These are phyloP conservation scores for Corythoichthys haematopterus DNA, from an alignment of 2,113 vertebrate genomes.

Conservation along the genomic window DNA sequence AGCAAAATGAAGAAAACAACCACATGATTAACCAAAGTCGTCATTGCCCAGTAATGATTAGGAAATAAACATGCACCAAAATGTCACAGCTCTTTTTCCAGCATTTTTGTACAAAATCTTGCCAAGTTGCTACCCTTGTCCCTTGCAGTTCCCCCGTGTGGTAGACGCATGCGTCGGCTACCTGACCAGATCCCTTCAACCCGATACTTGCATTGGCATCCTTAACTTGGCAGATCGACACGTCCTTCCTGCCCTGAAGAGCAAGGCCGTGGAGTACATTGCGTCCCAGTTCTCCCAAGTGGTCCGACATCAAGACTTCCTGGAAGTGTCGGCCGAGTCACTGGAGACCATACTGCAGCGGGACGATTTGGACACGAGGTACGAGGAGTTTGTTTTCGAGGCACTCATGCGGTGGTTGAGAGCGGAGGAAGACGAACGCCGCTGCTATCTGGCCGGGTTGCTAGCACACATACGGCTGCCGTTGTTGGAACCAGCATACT, in stretches of 20 bases:
- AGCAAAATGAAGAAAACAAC: no score
- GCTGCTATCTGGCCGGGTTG: conserved; percentile 69
- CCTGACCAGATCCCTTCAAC: conserved; percentile 82
- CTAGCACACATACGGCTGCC: conserved; percentile 83
- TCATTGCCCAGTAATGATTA: no score
- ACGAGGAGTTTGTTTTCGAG: conserved; percentile 88
- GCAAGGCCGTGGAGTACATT: conserved; percentile 81
- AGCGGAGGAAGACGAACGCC: conserved; percentile 71
- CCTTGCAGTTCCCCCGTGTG: conserved; percentile 84
- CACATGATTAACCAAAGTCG: no score
- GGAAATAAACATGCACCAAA: no score
- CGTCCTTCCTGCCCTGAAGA: conserved; percentile 75
- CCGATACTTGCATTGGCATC: conserved; percentile 88
- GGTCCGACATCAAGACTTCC: conserved; percentile 80
- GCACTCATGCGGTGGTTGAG: conserved; percentile 85
- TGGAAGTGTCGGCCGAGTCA: conserved; percentile 79
- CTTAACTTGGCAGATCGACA: conserved; percentile 85
- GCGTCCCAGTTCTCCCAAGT: conserved; percentile 84
- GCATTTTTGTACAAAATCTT: not conserved
- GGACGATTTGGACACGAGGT: conserved; percentile 82
- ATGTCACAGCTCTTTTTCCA: no score
- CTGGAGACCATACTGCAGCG: conserved; percentile 78
- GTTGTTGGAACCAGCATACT: conserved; percentile 87
- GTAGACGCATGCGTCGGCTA: conserved; percentile 87
- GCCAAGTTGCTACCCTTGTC: not conserved